A percentile compares a stretch with the other conserved stretches of the same genome.
These are phyloP conservation scores for Drosophila meridiana DNA, from an alignment of 2,888 invertebrate species.

Conservation along the genomic window DNA sequence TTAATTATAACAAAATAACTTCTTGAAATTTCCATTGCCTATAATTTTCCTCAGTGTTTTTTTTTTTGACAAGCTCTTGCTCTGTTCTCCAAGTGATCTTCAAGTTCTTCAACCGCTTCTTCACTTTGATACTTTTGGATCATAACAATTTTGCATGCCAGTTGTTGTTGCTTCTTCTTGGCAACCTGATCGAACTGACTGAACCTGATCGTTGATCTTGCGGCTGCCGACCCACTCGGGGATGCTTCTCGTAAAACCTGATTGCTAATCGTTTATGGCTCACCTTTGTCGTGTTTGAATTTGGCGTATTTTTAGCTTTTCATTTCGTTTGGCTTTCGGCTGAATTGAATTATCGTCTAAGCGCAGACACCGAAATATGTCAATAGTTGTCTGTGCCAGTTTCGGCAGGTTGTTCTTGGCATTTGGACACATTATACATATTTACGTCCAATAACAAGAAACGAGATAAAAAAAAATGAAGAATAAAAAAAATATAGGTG, in stretches of 20 bases:
- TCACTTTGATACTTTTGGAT: constrained; percentile 23
- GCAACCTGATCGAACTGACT: constrained; percentile 21
- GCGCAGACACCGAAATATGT: constrained; percentile 53
- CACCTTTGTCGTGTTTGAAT: constrained; percentile 45
- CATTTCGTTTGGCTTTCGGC: constrained; percentile 44
- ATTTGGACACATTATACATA: constrained; percentile 30
- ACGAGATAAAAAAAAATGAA: constrained; percentile 15
- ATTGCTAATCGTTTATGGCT: constrained; percentile 50
- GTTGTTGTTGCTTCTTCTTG: constrained; percentile 6
- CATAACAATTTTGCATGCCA: constrained; percentile 22
- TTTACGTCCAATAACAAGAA: constrained; percentile 26
- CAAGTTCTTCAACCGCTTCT: constrained; percentile 3
- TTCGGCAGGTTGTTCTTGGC: constrained; percentile 36
- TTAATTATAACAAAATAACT: background rate
- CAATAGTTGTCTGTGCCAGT: constrained; percentile 62
- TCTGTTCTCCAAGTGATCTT: background rate
- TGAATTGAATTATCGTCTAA: constrained; percentile 62
- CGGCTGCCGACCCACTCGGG: constrained; percentile 23
- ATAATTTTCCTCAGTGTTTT: constrained; percentile 2
- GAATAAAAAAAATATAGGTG: constrained; percentile 18
- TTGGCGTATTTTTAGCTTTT: constrained; percentile 63
- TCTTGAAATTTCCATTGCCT: background rate
- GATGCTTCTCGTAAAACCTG: constrained; percentile 43
- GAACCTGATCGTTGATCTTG: constrained; percentile 27
- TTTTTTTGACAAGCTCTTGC: background rate